Base-by-base conservation (phyloP, 2,888 invertebrate species). In the Lampropteryx suffumata region DNA sequence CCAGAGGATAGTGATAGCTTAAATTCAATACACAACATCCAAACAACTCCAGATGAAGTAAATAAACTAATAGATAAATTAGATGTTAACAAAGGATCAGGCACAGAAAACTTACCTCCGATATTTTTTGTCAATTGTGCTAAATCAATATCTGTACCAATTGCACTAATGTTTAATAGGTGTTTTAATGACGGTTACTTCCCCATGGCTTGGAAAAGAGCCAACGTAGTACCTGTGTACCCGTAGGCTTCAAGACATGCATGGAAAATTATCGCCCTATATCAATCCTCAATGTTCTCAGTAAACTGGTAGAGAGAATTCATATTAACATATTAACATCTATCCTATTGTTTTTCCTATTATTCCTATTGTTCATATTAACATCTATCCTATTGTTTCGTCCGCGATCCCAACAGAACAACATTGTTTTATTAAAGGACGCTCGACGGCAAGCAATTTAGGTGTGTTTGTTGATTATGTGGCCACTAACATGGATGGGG, bases 101-200 rank as follows among this genome's bases (percentile, higher is more conserved):
- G 57, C 0, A 27, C 40, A 7, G 61, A 61, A 10, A 43, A 26
- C 6, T 43, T 61, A 1, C 51, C 53, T 0, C 53, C 61, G 0
- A 17, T 50, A 0, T 51, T 56, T 44, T 54, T 52, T 12, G 33
- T 5, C 6, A 45, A 45, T 12, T 55, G 55, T 41, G 53, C 55
- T 0, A 14, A 49, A 4, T 34, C 42, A 0, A 8, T 61, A n/a
- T 29, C 39, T 3, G 7, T 8, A 2, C 58, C 56, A 0, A 24
- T 61, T 3, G 10, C 50, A 1, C 10, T 34, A 3, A 24, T 61
- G 9, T 57, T 57, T 12, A 50, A 52, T 12, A 24, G 29, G 7
- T 61, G 55, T 17, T 13, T 61, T n/a, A n/a, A n/a, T n/a, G 35
- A 43, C 9, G 45, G 59, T 3, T 17, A 32, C 1, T 53, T 61